Evolutionary conservation across 2,797 vertebrate species (phyloP).

Genomic region (Sebastes paucispinis): DNA sequence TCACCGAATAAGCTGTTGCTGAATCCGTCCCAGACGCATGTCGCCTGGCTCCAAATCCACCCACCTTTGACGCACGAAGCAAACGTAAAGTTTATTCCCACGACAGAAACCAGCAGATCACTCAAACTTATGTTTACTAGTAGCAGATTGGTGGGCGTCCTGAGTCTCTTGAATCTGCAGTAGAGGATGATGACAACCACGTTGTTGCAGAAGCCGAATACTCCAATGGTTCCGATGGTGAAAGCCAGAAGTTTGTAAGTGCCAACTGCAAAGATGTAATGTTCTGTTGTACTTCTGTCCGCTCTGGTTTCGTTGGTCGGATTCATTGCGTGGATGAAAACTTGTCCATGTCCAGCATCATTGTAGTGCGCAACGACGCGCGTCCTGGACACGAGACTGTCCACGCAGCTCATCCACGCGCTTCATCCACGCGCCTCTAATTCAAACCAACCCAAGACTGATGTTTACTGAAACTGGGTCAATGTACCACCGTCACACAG

Average conservation of each 20-base stretch:
- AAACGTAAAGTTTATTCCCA: slow-evolving; percentile 89
- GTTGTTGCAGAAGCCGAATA: slow-evolving; percentile 89
- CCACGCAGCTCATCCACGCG: background rate
- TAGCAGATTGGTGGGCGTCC: slow-evolving; percentile 88
- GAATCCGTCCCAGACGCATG: slow-evolving; percentile 94
- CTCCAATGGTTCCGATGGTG: slow-evolving; percentile 85
- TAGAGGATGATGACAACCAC: slow-evolving; percentile 86
- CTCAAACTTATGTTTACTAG: slow-evolving; percentile 91
- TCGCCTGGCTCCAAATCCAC: slow-evolving; percentile 88
- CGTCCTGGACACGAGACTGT: background rate
- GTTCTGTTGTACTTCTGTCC: slow-evolving; percentile 50
- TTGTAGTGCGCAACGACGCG: slow-evolving; percentile 42
- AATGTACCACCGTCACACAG: slow-evolving; percentile 33
- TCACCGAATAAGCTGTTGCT: slow-evolving; percentile 94
- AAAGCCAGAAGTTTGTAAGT: slow-evolving; percentile 90
- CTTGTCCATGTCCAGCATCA: slow-evolving; percentile 73
- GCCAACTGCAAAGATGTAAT: slow-evolving; percentile 77
- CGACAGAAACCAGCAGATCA: slow-evolving; percentile 87
- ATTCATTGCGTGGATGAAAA: slow-evolving; percentile 79
- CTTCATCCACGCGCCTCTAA: slow-evolving; percentile 42
- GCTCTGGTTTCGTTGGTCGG: slow-evolving; percentile 70
- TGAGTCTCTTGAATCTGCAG: slow-evolving; percentile 86
- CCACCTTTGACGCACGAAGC: slow-evolving; percentile 87
- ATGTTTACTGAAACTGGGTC: slow-evolving; percentile 59
- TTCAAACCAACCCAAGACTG: slow-evolving; percentile 45